A percentile compares a stretch with the other conserved stretches of the same genome.
Evolutionary conservation across 2,797 vertebrate genomes (phyloP).

Genomic region (Pipistrellus pipistrellus): DNA sequence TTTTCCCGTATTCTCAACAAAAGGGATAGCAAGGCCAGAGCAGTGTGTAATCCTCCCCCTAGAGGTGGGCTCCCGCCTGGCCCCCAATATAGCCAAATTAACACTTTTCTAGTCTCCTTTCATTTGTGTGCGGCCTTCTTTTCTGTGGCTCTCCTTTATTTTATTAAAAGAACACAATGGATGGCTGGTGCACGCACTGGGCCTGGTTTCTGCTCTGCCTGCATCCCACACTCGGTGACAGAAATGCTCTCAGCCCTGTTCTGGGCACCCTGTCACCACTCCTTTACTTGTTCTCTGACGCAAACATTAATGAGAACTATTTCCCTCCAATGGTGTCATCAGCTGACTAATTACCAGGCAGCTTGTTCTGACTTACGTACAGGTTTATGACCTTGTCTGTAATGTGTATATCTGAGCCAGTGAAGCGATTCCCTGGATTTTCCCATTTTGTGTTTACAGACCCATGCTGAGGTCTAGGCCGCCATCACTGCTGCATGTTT

Average conservation of each 20-base stretch:
- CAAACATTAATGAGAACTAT: not conserved
- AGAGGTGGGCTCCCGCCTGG: no score
- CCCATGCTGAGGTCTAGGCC: not conserved
- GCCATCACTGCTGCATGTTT: not conserved
- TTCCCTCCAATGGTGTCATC: slow-evolving; percentile 36
- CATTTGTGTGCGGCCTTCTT: not conserved
- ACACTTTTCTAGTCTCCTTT: no score
- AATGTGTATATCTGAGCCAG: not conserved
- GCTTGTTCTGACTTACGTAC: slow-evolving; percentile 1
- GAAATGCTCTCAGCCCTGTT: not conserved
- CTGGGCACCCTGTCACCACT: not conserved
- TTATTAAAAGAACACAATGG: not conserved
- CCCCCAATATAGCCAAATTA: no score
- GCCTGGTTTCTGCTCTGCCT: not conserved
- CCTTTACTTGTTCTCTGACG: slow-evolving; percentile 27
- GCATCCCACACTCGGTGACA: not conserved
- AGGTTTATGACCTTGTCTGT: not conserved
- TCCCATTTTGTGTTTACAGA: not conserved
- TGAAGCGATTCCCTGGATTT: not conserved
- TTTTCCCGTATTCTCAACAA: no score
- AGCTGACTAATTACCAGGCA: not conserved
- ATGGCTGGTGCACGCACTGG: not conserved
- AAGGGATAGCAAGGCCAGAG: no score
- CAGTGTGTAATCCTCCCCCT: no score
- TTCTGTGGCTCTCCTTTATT: not conserved